These are phyloP conservation scores for Xylota segnis DNA, from an alignment of 2,888 invertebrate species.

Conservation along the genomic window DNA sequence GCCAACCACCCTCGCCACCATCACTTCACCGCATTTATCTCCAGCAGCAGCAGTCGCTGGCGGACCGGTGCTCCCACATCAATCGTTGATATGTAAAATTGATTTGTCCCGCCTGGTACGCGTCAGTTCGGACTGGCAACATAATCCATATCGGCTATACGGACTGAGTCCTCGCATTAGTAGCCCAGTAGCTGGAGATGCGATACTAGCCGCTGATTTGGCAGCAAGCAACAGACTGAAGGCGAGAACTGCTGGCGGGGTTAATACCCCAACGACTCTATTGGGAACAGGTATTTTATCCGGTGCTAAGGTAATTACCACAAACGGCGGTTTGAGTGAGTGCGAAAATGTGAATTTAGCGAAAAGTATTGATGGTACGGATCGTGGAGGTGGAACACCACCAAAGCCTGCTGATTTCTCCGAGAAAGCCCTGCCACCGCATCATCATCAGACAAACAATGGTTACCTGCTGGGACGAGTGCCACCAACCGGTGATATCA, in stretches of 20 bases:
- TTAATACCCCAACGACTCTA: slow-evolving; percentile 50
- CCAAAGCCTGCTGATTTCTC: slow-evolving; percentile 51
- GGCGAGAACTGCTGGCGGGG: slow-evolving; percentile 38
- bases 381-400: slow-evolving; percentile 67
- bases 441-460: slow-evolving; percentile 59
- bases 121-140: slow-evolving; percentile 81
- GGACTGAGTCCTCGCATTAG: slow-evolving; percentile 78
- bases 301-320: slow-evolving; percentile 23
- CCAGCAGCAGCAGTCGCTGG: slow-evolving; percentile 72
- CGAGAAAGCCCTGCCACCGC: slow-evolving; percentile 51
- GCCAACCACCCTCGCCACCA: slow-evolving; percentile 73
- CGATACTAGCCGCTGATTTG: slow-evolving; percentile 68
- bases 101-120: slow-evolving; percentile 81
- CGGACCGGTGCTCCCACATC: slow-evolving; percentile 51
- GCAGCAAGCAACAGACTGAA: slow-evolving; percentile 65
- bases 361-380: slow-evolving; percentile 54
- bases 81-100: slow-evolving; percentile 82
- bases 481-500: slow-evolving; percentile 78
- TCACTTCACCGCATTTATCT: slow-evolving; percentile 66
- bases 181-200: slow-evolving; percentile 72
- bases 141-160: slow-evolving; percentile 80
- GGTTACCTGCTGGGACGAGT: slow-evolving; percentile 60
- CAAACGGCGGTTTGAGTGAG: slow-evolving; percentile 60
- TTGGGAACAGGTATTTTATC: slow-evolving; percentile 7
- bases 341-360: slow-evolving; percentile 47